Percentiles rank a stretch among this genome's conserved stretches.
These are phyloP conservation scores for Drosophila repleta DNA, from an alignment of 1,140 invertebrate species.

Conservation along the genomic window DNA sequence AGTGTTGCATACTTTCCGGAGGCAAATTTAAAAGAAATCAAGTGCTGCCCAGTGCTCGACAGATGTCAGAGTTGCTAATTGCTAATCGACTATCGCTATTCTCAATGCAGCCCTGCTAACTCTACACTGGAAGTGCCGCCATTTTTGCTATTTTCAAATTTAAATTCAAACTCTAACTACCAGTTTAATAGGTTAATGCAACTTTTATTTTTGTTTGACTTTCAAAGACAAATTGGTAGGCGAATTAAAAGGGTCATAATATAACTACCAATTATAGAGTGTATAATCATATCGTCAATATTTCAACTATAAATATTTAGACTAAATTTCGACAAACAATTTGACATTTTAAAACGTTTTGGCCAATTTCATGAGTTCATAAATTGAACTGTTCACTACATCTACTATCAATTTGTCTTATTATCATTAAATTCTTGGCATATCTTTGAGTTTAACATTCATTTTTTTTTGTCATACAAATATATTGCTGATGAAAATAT, in stretches of 20 bases:
- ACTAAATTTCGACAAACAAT: conserved; percentile 19
- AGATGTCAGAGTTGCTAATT: neutral
- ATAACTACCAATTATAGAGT: neutral
- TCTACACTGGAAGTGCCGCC: neutral
- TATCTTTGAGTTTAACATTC: conserved; percentile 11
- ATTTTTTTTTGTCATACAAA: conserved; percentile 44
- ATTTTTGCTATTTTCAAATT: neutral
- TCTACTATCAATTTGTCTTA: conserved; percentile 32
- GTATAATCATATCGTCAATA: conserved; percentile 12
- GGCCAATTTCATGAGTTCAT: conserved; percentile 46
- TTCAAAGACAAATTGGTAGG: conserved; percentile 7
- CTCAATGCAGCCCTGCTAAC: neutral
- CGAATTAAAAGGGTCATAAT: neutral
- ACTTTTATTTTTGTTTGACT: conserved; percentile 4
- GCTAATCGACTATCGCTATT: neutral
- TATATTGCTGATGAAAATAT: conserved; percentile 66
- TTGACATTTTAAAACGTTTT: conserved; percentile 33
- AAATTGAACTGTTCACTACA: conserved; percentile 26
- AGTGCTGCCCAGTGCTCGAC: conserved; percentile 1
- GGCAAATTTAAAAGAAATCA: neutral
- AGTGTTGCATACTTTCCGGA: conserved; percentile 26
- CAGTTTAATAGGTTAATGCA: neutral
- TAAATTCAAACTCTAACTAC: neutral
- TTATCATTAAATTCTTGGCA: conserved; percentile 34
- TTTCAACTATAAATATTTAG: conserved; percentile 34